These are phyloP conservation scores for Bimastos eiseni DNA, from an alignment of 2,888 invertebrate genomes.

Conservation along the genomic window DNA sequence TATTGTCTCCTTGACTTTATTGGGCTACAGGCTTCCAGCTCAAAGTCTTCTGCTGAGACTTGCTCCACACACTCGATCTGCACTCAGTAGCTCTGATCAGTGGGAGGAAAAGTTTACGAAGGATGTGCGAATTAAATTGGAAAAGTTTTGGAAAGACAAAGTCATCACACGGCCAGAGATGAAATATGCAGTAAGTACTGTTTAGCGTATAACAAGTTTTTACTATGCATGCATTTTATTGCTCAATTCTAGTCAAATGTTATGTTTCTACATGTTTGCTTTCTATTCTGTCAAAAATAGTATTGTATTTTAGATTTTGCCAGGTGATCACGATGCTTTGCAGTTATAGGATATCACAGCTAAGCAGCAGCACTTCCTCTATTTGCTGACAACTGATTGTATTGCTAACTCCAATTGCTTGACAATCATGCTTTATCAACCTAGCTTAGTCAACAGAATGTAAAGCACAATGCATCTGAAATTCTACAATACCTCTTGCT, in stretches of 20 bases:
- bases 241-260: background rate
- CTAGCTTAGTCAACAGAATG: no score
- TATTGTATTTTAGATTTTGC: no score
- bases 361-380: no score
- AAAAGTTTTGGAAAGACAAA: slow-evolving; percentile 40
- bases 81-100: slow-evolving; percentile 28
- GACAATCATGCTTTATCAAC: no score
- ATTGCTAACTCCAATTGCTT: no score
- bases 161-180: background rate
- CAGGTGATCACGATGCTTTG: no score
- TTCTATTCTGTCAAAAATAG: no score
- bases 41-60: background rate
- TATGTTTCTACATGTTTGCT: background rate
- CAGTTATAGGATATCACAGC: no score
- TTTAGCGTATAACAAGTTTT: background rate
- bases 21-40: background rate
- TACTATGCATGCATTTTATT: background rate
- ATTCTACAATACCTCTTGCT: no score
- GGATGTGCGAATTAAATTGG: slow-evolving; percentile 35
- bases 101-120: slow-evolving; percentile 38
- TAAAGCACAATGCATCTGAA: no score
- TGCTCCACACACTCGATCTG: background rate
- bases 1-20: background rate
- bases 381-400: no score
- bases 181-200: slow-evolving; percentile 1